phyloP scores from a whole-genome alignment of 2,888 invertebrate genomes.

The Pyrrhia umbra region DNA sequence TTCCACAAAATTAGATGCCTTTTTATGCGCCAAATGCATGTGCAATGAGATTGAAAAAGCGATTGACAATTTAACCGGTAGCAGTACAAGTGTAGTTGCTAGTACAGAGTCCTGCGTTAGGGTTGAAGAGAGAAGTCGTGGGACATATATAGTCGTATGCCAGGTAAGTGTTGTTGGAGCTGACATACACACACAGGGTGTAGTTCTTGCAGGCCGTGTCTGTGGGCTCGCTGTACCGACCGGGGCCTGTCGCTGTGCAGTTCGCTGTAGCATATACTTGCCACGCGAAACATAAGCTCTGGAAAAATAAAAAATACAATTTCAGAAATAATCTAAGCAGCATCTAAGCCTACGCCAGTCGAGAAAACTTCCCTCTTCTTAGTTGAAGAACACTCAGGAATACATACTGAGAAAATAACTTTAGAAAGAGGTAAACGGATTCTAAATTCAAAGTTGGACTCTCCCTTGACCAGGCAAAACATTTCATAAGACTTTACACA shows the following conservation, averaged over 20 bases:
- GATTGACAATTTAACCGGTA: neutral
- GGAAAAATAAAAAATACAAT: neutral
- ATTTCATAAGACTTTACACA: too few relatives aligned
- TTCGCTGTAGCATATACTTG: constrained; percentile 20
- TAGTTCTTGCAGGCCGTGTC: constrained; percentile 24
- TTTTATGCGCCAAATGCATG: too few relatives aligned
- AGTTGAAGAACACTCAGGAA: too few relatives aligned
- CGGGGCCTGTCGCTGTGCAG: constrained; percentile 17
- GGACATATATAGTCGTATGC: constrained; percentile 12
- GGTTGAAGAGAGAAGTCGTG: constrained; percentile 18
- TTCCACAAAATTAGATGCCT: too few relatives aligned
- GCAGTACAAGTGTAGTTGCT: constrained; percentile 17
- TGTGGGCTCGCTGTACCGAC: constrained; percentile 9
- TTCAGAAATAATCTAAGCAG: neutral
- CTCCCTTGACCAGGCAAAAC: too few relatives aligned
- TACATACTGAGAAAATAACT: too few relatives aligned
- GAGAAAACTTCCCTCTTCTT: too few relatives aligned
- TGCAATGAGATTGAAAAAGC: too few relatives aligned
- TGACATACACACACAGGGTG: constrained; percentile 18
- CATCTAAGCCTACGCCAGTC: too few relatives aligned
- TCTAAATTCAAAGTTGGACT: too few relatives aligned
- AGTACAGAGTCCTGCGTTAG: constrained; percentile 9
- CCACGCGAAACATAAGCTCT: constrained; percentile 21
- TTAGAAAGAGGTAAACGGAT: too few relatives aligned
- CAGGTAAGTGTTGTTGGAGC: constrained; percentile 7